Evolutionary conservation across 2,888 invertebrate genomes (phyloP).

Genomic region (Labia minor): DNA sequence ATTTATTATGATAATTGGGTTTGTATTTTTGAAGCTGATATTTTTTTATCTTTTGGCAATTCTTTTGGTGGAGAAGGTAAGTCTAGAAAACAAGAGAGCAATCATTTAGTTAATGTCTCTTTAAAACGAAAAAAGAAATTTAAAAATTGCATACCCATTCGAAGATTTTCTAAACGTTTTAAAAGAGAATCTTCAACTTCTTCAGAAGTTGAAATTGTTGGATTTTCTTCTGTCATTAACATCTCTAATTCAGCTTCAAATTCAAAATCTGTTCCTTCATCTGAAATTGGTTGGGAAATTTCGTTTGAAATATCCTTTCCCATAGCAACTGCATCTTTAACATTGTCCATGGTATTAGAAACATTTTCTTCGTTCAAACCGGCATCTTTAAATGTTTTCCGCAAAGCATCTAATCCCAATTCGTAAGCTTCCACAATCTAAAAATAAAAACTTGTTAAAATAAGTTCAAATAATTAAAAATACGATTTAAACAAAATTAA

Average conservation of each 20-base stretch:
- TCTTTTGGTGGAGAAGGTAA: background rate
- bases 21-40: background rate
- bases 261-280: background rate
- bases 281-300: background rate
- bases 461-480: conserved; percentile 15
- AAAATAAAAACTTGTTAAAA: conserved; percentile 3
- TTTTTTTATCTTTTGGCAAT: background rate
- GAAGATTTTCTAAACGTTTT: background rate
- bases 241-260: background rate
- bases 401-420: conserved; percentile 56
- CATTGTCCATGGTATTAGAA: conserved; percentile 58
- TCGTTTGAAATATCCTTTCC: background rate
- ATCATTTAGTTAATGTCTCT: background rate
- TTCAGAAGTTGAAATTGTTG: background rate
- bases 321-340: conserved; percentile 45
- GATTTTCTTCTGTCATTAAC: background rate
- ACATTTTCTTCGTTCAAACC: conserved; percentile 58
- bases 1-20: background rate
- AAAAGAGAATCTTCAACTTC: background rate
- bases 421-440: conserved; percentile 50
- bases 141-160: background rate
- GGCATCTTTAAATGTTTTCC: conserved; percentile 49
- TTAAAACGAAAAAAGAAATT: background rate
- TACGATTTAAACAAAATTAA: background rate
- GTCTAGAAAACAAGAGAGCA: background rate